Percentiles rank a stretch among this genome's conserved stretches.
These are phyloP conservation scores for Microcebus tavaratra DNA, from an alignment of 2,113 vertebrate genomes.

Conservation along the genomic window DNA sequence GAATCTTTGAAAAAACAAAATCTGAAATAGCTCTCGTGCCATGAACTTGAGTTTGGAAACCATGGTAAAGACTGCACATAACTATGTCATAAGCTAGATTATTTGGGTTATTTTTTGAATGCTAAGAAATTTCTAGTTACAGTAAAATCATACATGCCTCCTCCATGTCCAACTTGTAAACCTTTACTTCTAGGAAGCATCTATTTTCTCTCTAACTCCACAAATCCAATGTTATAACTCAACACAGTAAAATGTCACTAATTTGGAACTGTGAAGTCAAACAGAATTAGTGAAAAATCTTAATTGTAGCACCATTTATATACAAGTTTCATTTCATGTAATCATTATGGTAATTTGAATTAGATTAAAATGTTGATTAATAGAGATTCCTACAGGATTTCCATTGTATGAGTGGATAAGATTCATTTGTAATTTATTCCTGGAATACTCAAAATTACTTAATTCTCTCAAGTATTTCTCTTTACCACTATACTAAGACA, in stretches of 20 bases:
- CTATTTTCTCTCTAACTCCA: slow-evolving; percentile 84
- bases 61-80: not conserved
- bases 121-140: not conserved
- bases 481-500: not conserved
- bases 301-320: not conserved
- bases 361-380: not conserved
- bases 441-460: not conserved
- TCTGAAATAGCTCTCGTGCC: not conserved
- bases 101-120: slow-evolving; percentile 15
- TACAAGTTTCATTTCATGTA: not conserved
- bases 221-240: slow-evolving; percentile 93
- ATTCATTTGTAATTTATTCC: slow-evolving; percentile 10
- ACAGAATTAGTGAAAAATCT: not conserved
- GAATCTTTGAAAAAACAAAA: not conserved
- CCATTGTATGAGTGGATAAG: not conserved
- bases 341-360: not conserved
- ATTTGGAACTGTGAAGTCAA: not conserved
- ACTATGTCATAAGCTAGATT: not conserved
- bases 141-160: not conserved
- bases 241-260: not conserved
- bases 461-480: not conserved
- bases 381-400: not conserved
- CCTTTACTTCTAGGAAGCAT: not conserved
- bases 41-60: not conserved
- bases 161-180: not conserved